Base-by-base conservation (phyloP, 2,888 invertebrate species). In the Yponomeuta plumbellus region DNA sequence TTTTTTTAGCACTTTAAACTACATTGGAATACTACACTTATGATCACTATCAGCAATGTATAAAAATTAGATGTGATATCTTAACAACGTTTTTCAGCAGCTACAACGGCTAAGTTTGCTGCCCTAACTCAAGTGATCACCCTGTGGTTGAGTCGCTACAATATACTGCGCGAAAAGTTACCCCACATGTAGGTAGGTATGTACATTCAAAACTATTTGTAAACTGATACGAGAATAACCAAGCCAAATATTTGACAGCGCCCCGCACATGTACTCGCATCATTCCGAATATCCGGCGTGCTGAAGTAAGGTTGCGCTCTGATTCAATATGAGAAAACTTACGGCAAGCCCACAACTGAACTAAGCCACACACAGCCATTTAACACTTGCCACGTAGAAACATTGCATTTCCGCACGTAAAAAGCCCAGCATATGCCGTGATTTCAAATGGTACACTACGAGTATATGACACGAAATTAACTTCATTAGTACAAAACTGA, bases 381-480 rank as follows among this genome's bases (percentile, higher is more conserved):
- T 26, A 26, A 26, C 26, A 26, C 26, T 4, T 58, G 57, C 21
- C 2, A 58, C 2, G 20, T 58, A 8, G 57, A 57, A 17, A 58
- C 20, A 10, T 13, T 58, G n/a, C 20, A 10, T 13, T 58, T 2
- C 2, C 8, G 2, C 20, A 17, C 11, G 44, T 13, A n/a, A 58
- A 22, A 11, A 58, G 3, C 2, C n/a, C 58, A 22, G 1, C 6
- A 11, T 58, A 20, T 21, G 8, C 11, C 22, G 59, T 59, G 22
- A 23, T 21, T 59, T 59, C 21, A 21, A 59, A 59, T 8, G 10
- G 6, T 8, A 23, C 5, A 4, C 21, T 59, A 59, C 22, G 1
- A 21, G 11, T 22, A 74, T 76, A 73, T 75, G 77, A 75, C 80
- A 81, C 83, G 79, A 80, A 78, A 79, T 78, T 75, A 76, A 81